Evolutionary conservation across 2,113 vertebrate species (phyloP), one percentile per base, ranked within the genome.

Genomic region (Vicugna pacos): DNA sequence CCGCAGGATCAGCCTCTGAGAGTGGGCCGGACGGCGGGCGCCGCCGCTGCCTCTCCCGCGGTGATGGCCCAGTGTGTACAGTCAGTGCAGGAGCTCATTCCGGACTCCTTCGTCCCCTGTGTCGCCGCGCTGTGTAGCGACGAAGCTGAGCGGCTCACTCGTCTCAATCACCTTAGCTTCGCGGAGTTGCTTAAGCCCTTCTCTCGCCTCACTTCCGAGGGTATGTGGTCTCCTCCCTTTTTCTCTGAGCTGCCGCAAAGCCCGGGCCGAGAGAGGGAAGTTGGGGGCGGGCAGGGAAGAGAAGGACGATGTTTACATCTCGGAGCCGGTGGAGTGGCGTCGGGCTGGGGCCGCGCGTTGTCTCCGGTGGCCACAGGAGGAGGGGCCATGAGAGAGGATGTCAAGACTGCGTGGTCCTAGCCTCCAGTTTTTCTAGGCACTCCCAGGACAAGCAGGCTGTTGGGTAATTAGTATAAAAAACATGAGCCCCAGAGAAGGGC

Each of bases 41-140:
- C 93, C 94, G 83, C 94, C 46, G 50, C 89, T 13, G 94, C 89
- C 72, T 62, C 28, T 14, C 67, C 87, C 79, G 88, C 97, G 93
- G 97, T 95, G 83, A 99, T 99, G 99, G 99, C 99, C 94, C 99
- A 99, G 98, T 99, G 99, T 84, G 99, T 99, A 35, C 99, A 99
- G 97, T 99, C 99, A 24, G 99, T 99, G 96, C 99, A 99, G 97
- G 99, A 99, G 99, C 99, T 99, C 88, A 99, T 99, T 95, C 99
- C 99, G 98, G 99, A 99, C 98, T 99, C 99, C 52, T 99, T 99
- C 97, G 99, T 99, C 64, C 99, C 99, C 58, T 99, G 99, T 98
- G 99, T 99, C 94, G 99, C 99, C 77, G 99, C 99, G n/a, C 97
- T 99, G 91, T 99, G 99, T 94, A 99, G 99, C 92, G 99, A 99